Conservation (phyloP, 2,113 vertebrate species). For the Pygathrix nemaeus region DNA sequence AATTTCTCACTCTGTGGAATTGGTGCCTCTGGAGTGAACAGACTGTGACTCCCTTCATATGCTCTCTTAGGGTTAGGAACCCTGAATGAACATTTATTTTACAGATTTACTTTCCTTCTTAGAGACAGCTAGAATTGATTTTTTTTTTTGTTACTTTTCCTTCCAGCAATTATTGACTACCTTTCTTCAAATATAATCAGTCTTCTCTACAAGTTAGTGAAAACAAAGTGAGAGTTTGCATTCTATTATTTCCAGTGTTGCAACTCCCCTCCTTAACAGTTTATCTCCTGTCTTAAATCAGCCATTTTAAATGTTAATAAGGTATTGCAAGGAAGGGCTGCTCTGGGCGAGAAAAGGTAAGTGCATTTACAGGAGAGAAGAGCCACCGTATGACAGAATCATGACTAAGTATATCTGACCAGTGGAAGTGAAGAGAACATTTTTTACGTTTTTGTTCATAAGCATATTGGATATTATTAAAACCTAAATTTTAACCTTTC, state of each 20-base stretch:
- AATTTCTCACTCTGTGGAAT: slow-evolving; percentile 40
- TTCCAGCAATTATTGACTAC: slow-evolving; percentile 50
- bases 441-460: slow-evolving; percentile 1
- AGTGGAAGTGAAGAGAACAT: neutral
- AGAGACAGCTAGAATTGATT: slow-evolving; percentile 47
- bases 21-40: slow-evolving; percentile 60
- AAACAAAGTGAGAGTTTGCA: slow-evolving; percentile 50
- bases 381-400: neutral
- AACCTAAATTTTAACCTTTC: neutral
- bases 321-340: neutral
- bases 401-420: neutral
- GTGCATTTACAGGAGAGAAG: neutral
- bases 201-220: slow-evolving; percentile 58
- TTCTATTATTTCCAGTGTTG: slow-evolving; percentile 57
- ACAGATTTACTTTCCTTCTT: slow-evolving; percentile 62
- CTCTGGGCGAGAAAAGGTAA: neutral
- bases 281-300: neutral
- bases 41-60: neutral
- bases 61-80: slow-evolving; percentile 40
- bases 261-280: neutral
- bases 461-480: neutral
- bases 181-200: slow-evolving; percentile 69
- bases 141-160: neutral
- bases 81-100: slow-evolving; percentile 64
- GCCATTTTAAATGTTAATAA: slow-evolving; percentile 36